Evolutionary conservation across 1,140 invertebrate genomes (phyloP), one percentile per base, ranked within the genome.

Genomic region (Drosophila sturtevanti): DNA sequence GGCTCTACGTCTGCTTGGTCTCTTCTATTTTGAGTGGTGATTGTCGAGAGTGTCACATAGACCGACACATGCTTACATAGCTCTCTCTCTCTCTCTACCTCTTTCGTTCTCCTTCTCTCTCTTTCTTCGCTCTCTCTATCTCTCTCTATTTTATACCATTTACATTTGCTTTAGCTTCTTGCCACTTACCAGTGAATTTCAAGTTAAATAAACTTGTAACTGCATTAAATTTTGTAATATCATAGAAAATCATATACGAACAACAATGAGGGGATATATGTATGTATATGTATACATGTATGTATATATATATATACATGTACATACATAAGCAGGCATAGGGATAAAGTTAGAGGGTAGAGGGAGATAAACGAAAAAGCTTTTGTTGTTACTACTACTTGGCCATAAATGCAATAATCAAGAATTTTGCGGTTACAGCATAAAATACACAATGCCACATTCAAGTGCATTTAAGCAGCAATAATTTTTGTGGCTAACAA

Each of bases 391-490:
- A 21, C 16, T 11, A 11, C 41, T 21, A 48, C 52, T 44, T 59
- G 75, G 81, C 62, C 70, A 68, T 76, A 75, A 75, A 81, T 67
- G 81, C 74, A 69, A 85, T 80, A 78, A 78, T 86, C 81, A 86
- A 81, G 81, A 82, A 86, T 81, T 86, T 86, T 86, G 81, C 70
- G 81, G 81, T 86, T 72, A 38, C 27, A 10, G 22, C 34, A 58
- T 61, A 22, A 31, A 63, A 37, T 18, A 63, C 11, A 74, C 77
- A 86, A 82, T 76, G 75, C 59, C 65, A 54, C 80, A 87, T 87
- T 87, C 79, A 84, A 89, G 84, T 87, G 84, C 84, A 87, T 87
- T 87, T 89, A 68, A 87, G 84, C 85, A 77, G 84, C 84, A 87
- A 87, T 87, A 87, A 87, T 87, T 89, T 85, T 89, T 87, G 84